Base-by-base conservation (phyloP, 2,113 vertebrate genomes). In the Larimichthys polyactis region DNA sequence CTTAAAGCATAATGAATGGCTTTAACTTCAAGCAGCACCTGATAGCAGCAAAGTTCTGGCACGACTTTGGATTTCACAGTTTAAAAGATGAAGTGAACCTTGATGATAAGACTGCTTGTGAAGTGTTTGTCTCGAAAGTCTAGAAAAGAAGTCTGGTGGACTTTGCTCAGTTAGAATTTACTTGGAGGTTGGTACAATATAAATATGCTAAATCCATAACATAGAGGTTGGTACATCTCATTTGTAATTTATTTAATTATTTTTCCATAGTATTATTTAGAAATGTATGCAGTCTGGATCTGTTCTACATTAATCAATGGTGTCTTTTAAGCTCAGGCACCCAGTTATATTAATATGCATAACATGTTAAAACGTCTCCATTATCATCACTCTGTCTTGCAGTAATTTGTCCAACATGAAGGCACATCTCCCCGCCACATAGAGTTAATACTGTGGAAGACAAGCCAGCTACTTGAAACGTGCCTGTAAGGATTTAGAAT, bases 341-440 rank as follows among this genome's bases (percentile, higher is more conserved):
- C 66, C 19, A n/a, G 8, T 68, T 19, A 63, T 78, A 67, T 71
- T 78, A 54, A 78, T 68, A 63, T 58, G 20, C 43, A 69, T n/a
- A 54, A 62, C 10, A 65, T 19, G 62, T 29, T 29, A 58, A 58
- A 24, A 22, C 12, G 11, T 29, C 20, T 36, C 9, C 24, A 64
- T 79, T 51, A 63, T 68, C 24, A 46, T 57, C 48, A 71, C 64
- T 58, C 75, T 57, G 43, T 70, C 55, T 64, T 12, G 22, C 7
- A 3, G 40, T 74, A 68, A 54, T 81, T 40, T 15, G n/a, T 54
- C 24, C 16, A 67, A 68, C 46, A 48, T 57, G 7, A 32, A 75
- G 60, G 4, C 20, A 19, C 46, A 59, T 58, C 22, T 57, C 19
- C 4, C 27, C 4, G 16, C 77, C 5, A 40, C 4, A 66, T 5